Base-by-base conservation (phyloP, 2,888 invertebrate species). In the Microplitis manilae region DNA sequence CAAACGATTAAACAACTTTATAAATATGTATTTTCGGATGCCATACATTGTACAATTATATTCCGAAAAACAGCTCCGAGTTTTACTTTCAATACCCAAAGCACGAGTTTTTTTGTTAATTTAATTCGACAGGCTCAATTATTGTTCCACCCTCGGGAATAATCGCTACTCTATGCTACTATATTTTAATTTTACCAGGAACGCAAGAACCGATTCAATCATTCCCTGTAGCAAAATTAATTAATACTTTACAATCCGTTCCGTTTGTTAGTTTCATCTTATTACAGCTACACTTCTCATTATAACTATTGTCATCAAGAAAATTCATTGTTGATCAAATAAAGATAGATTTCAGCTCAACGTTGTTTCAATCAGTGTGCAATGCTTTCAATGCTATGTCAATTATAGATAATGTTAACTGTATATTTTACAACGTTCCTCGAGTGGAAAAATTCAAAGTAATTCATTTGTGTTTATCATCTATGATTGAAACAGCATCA, bases 121-220 rank as follows among this genome's bases (percentile, higher is more conserved):
- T 73, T 1, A 74, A 79, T 50, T 65, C 74, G 6, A 79, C 79
- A 2, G 79, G 79, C 4, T 71, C 79, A 30, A 79, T 77, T 60
- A 76, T 79, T 13, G 50, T 13, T 13, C 50, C 50, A 13, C 50
- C 50, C 2, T 13, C 50, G 9, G 50, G 9, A 9, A 50, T 50
- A 13, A 13, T 9, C 8, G 50, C 50, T 13, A 50, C 50, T 13
- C 69, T 77, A 6, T 75, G 70, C 30, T 79, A 77, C 8, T 79
- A 75, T 39, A 67, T 74, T 13, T 64, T 76, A 6, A 60, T 79
- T 61, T 50, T 73, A 9, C 73, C 76, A 7, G 79, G 74, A 8
- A 71, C 67, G 59, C 61, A 68, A 17, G 68, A 50, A 5, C 50
- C 50, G 9, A 65, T 65, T 5, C 72, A 68, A 0, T 69, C 73